Percentiles rank a stretch among this genome's conserved stretches.
phyloP scores from a whole-genome alignment of 2,113 vertebrate species.

The Ophthalmolycus amberensis region DNA sequence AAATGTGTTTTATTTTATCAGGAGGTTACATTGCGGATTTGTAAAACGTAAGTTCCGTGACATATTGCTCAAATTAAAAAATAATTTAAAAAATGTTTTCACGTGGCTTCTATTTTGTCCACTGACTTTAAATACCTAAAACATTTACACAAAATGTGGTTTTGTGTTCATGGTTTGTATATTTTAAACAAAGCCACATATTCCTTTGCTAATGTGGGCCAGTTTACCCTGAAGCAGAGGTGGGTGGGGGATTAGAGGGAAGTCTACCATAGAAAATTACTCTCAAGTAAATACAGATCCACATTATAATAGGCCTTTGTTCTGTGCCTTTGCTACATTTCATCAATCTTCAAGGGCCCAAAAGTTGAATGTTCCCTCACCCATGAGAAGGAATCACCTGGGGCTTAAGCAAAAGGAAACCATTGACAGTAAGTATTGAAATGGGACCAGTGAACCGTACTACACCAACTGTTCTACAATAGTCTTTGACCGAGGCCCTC shows the following conservation, averaged over 20 bases:
- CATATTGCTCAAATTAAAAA: background rate
- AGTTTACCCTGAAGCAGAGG: background rate
- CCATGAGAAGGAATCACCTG: conserved; percentile 34
- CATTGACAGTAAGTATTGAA: conserved; percentile 10
- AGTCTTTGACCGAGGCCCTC: conserved; percentile 14
- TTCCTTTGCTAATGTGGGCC: background rate
- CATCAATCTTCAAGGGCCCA: background rate
- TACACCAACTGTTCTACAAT: conserved; percentile 39
- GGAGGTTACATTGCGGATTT: background rate
- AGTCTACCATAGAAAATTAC: background rate
- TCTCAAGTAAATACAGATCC: conserved; percentile 11
- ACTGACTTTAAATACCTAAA: background rate
- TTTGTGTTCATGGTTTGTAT: background rate
- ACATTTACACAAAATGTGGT: background rate
- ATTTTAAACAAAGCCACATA: background rate
- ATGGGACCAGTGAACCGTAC: conserved; percentile 38
- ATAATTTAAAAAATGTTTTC: background rate
- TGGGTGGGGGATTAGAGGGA: background rate
- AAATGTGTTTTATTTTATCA: background rate
- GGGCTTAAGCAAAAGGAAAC: conserved; percentile 14
- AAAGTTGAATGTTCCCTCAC: conserved; percentile 7
- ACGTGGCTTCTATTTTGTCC: background rate
- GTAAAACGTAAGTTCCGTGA: background rate
- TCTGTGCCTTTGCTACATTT: conserved; percentile 1
- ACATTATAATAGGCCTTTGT: conserved; percentile 37